These are phyloP conservation scores for Aethes cnicana DNA, from an alignment of 2,888 invertebrate genomes.

Conservation along the genomic window DNA sequence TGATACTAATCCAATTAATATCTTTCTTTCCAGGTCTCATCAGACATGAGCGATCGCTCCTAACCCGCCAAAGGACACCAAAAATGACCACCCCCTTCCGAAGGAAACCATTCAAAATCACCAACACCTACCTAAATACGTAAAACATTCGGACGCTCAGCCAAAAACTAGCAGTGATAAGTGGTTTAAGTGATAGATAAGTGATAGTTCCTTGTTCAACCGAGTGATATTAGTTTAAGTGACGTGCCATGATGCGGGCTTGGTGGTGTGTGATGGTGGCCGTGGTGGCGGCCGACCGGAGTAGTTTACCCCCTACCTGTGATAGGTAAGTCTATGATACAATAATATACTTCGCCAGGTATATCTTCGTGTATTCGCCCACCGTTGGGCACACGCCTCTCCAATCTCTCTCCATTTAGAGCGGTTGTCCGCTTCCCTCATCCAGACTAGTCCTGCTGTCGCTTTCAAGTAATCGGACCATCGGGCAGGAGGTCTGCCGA, in stretches of 20 bases:
- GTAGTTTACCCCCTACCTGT: conserved; percentile 76
- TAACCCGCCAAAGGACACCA: conserved; percentile 48
- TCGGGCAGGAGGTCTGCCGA: too few relatives aligned
- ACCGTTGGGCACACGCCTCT: too few relatives aligned
- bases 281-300: conserved; percentile 63
- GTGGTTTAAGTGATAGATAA: conserved; percentile 43
- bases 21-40: conserved; percentile 60
- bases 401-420: too few relatives aligned
- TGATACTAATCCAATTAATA: too few relatives aligned
- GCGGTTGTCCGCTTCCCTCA: too few relatives aligned
- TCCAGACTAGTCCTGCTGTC: too few relatives aligned
- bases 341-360: too few relatives aligned
- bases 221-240: conserved; percentile 68
- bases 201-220: conserved; percentile 49
- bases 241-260: conserved; percentile 60
- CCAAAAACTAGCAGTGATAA: conserved; percentile 50
- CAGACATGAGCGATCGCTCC: conserved; percentile 49
- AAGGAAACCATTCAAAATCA: conserved; percentile 63
- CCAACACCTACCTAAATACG: conserved; percentile 70
- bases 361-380: too few relatives aligned
- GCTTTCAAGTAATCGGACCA: too few relatives aligned
- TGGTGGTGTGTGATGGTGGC: conserved; percentile 51
- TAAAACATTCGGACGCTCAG: conserved; percentile 48
- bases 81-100: conserved; percentile 67
- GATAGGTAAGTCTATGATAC: conserved; percentile 76